phyloP scores from a whole-genome alignment of 2,113 vertebrate genomes.

The Periophthalmus modestus region DNA sequence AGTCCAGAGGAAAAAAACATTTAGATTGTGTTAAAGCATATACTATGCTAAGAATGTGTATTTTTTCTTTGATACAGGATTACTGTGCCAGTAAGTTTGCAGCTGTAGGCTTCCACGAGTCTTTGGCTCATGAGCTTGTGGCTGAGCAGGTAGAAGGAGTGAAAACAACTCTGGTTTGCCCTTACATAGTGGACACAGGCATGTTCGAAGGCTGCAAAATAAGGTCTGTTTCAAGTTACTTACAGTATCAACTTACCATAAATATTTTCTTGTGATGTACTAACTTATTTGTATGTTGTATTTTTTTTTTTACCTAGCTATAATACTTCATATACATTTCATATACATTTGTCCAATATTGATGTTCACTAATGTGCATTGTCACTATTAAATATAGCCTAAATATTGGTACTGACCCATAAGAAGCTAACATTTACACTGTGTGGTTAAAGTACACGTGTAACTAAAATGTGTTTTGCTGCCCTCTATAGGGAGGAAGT shows the following conservation, averaged over 20 bases:
- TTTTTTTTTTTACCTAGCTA: too few relatives aligned
- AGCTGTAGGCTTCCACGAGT: constrained; percentile 74
- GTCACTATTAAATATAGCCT: too few relatives aligned
- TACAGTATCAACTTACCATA: not conserved
- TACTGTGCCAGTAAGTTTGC: constrained; percentile 78
- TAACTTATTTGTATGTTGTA: too few relatives aligned
- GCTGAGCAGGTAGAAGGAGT: constrained; percentile 65
- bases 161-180: constrained; percentile 72
- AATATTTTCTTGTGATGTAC: not conserved
- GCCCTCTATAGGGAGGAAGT: constrained; percentile 56
- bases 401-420: not conserved
- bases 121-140: constrained; percentile 71
- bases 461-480: not conserved
- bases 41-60: constrained; percentile 1
- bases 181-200: constrained; percentile 70
- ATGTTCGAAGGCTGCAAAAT: constrained; percentile 71
- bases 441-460: not conserved
- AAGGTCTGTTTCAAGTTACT: constrained; percentile 39
- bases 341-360: too few relatives aligned
- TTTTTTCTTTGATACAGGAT: constrained; percentile 53
- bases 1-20: not conserved
- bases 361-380: too few relatives aligned
- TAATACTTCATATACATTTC: too few relatives aligned
- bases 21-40: not conserved
- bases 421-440: not conserved